Evolutionary conservation across 2,113 vertebrate genomes (phyloP), one percentile per base, ranked within the genome.

Genomic region (Typhlomys cinereus): DNA sequence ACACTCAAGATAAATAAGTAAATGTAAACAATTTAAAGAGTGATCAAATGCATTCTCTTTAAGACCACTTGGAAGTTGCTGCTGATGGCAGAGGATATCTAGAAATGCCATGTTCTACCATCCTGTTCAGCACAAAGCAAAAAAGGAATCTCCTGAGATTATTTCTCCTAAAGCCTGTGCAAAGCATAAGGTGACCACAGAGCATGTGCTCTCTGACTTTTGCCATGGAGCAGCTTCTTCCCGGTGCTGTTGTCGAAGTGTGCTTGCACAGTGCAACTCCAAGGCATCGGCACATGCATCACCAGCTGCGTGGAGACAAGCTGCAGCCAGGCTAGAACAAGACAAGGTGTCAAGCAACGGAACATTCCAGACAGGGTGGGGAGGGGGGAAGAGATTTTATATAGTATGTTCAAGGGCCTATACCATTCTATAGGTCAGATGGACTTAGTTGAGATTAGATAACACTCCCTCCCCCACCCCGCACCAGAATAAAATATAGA

Each of bases 231-330:
- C 20, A 79, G n/a, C 39, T 73, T 78, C 36, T 1, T 15, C 5
- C 34, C 15, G n/a, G 76, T 5, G 1, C n/a, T 2, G 5, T 70
- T 4, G 14, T 36, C 17, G 20, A 76, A 57, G 69, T 41, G 11
- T 46, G 46, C 54, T 8, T 11, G 34, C 21, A 0, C 1, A 7
- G 13, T 0, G 2, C 10, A 21, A 34, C 21, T 62, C 18, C 31
- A 36, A 12, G 5, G 1, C 64, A 41, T 36, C 39, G 57, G 76
- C 46, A 46, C 61, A 7, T 10, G 41, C 8, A 17, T 12, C 4
- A 10, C 76, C 59, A 66, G 82, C 89, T 67, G 12, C 31, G 62
- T 66, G 78, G 67, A 96, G 89, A 85, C 91, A 75, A 17, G 34
- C 0, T 5, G 71, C 50, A 70, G 74, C 39, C 69, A 84, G 39